These are phyloP conservation scores for Geophilus truncorum DNA, from an alignment of 2,888 invertebrate genomes.

Conservation along the genomic window DNA sequence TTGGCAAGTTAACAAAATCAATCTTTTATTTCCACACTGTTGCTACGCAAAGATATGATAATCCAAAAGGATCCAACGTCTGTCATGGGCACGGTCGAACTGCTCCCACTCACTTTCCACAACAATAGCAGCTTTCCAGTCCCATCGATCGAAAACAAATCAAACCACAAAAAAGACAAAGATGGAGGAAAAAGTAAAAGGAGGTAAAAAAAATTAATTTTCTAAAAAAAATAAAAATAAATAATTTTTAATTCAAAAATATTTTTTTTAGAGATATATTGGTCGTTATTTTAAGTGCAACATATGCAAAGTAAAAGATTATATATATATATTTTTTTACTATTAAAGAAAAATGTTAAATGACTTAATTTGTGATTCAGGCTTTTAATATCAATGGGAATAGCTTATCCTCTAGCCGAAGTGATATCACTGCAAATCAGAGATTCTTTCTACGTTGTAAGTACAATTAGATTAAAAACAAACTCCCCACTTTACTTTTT, in stretches of 20 bases:
- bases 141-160: not conserved
- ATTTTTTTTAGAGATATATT: slow-evolving; percentile 18
- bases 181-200: not conserved
- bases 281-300: slow-evolving; percentile 12
- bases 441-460: slow-evolving; percentile 84
- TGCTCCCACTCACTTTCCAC: not conserved
- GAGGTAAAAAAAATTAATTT: not conserved
- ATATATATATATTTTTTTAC: not conserved
- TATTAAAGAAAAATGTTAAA: not conserved
- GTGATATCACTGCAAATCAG: slow-evolving; percentile 91
- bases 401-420: slow-evolving; percentile 92
- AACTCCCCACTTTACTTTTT: too few species aligned
- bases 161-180: not conserved
- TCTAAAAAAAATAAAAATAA: not conserved
- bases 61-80: not conserved
- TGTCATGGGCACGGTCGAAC: not conserved
- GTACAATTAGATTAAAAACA: slow-evolving; percentile 2
- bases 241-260: not conserved
- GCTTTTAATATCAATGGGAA: slow-evolving; percentile 86
- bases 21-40: not conserved
- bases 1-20: not conserved
- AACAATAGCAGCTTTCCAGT: not conserved
- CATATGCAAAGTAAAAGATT: slow-evolving; percentile 6
- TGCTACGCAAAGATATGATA: not conserved
- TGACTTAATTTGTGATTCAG: not conserved